Evolutionary conservation across 1,140 invertebrate genomes (phyloP), one percentile per base, ranked within the genome.

Genomic region (Eurosta solidaginis): DNA sequence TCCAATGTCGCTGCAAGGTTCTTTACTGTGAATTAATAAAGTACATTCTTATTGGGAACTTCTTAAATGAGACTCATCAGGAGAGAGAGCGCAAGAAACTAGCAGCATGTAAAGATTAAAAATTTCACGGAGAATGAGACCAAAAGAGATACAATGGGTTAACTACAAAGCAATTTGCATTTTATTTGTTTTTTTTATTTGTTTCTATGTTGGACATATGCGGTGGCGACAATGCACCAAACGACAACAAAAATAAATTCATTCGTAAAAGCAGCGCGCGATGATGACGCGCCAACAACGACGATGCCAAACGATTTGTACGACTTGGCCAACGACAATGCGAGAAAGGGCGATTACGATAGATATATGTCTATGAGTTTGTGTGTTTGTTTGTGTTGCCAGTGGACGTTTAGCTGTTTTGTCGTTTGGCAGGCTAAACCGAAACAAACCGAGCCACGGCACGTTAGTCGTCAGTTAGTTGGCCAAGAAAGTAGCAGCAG

Each of bases 391-490:
- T n/a, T n/a, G n/a, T n/a, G n/a, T n/a, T n/a, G n/a, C 42, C 78
- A 78, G 74, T 68, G 68, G 52, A 40, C 47, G 44, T 75, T 79
- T 29, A 73, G 47, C 75, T 82, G 82, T 81, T 83, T 81, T 82
- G 83, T 80, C 82, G 83, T 82, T 82, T 86, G 83, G 84, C 84
- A 84, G 84, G 81, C 83, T 33, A 68, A 68, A 68, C 59, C 59
- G 59, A 68, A 68, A 68, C 59, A 78, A 76, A 78, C 74, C 79
- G 77, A 78, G 77, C 77, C 77, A 78, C 40, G 63, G 45, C 52
- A 77, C 59, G 78, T 81, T 83, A 86, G 85, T 86, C 85, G 84
- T 86, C 85, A 86, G 85, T 86, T 83, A 86, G 85, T 86, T 86
- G 85, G 85, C 85, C 83, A 86, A 86, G 82, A 86, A 86, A 86